Conservation (phyloP, 2,888 invertebrate genomes). For the Drosophila mettleri region DNA sequence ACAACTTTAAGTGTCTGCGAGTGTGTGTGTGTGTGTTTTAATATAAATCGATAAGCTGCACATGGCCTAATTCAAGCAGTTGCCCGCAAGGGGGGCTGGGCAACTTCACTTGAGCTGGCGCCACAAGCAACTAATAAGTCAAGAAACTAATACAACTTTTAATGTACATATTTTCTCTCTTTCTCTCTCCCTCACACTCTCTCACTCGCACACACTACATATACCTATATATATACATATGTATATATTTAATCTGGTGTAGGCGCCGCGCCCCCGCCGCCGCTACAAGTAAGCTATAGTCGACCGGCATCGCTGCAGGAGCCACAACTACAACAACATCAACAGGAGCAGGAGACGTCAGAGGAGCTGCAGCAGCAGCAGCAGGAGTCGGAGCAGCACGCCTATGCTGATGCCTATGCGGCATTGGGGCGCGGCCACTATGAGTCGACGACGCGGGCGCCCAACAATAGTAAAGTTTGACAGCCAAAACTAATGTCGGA, state of each 20-base stretch:
- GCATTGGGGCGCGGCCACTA: slow-evolving; percentile 84
- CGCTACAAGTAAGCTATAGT: slow-evolving; percentile 85
- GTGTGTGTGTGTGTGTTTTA: slow-evolving; percentile 9
- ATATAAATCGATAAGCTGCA: slow-evolving; percentile 26
- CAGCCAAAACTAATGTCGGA: slow-evolving; percentile 63
- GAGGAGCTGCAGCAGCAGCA: slow-evolving; percentile 56
- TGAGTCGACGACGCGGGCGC: slow-evolving; percentile 82
- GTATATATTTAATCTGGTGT: slow-evolving; percentile 4
- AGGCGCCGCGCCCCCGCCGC: slow-evolving; percentile 85
- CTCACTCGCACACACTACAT: not conserved
- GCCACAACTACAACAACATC: slow-evolving; percentile 51
- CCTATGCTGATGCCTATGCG: slow-evolving; percentile 85
- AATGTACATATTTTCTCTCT: slow-evolving; percentile 15
- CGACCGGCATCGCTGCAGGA: slow-evolving; percentile 84
- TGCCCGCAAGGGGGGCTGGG: not conserved
- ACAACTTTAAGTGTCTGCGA: slow-evolving; percentile 3
- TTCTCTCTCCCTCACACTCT: not conserved
- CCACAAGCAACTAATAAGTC: slow-evolving; percentile 21
- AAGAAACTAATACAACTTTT: slow-evolving; percentile 41
- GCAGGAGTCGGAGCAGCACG: slow-evolving; percentile 61
- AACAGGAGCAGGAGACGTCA: slow-evolving; percentile 20
- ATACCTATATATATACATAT: not conserved
- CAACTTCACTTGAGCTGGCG: slow-evolving; percentile 26
- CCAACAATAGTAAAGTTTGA: slow-evolving; percentile 77
- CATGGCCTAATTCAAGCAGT: slow-evolving; percentile 22